phyloP scores from a whole-genome alignment of 2,888 invertebrate species.

The Cheilosia vulpina region DNA sequence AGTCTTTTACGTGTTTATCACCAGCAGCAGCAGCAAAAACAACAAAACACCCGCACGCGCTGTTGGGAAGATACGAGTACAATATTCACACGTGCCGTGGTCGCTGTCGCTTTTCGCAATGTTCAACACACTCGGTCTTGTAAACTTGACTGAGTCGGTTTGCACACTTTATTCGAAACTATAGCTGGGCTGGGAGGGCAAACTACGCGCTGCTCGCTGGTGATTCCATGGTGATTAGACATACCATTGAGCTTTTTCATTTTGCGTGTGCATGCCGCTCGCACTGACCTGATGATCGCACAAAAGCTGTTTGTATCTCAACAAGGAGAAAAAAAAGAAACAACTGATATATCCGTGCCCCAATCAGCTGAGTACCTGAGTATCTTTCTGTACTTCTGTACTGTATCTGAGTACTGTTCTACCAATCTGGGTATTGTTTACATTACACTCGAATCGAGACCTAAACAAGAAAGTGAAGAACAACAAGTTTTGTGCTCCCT shows the following conservation, averaged over 20 bases:
- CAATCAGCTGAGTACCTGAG: slow-evolving; percentile 26
- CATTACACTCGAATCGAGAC: slow-evolving; percentile 9
- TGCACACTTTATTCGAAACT: slow-evolving; percentile 20
- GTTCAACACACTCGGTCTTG: slow-evolving; percentile 50
- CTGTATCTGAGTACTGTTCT: too few species aligned
- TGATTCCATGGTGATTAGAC: slow-evolving; percentile 25
- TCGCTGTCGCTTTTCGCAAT: slow-evolving; percentile 15
- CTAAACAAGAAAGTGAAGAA: slow-evolving; percentile 8
- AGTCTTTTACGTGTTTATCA: slow-evolving; percentile 22
- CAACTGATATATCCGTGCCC: not conserved
- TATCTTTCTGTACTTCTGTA: not conserved
- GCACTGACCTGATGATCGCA: slow-evolving; percentile 34
- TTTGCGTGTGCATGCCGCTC: slow-evolving; percentile 2
- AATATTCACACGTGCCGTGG: slow-evolving; percentile 30
- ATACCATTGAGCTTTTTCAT: slow-evolving; percentile 33
- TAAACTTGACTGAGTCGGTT: slow-evolving; percentile 56
- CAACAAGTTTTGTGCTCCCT: slow-evolving; percentile 16
- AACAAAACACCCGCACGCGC: slow-evolving; percentile 37
- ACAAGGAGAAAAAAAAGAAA: not conserved
- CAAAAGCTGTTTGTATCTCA: slow-evolving; percentile 36
- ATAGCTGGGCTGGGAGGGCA: not conserved
- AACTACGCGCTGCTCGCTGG: slow-evolving; percentile 12
- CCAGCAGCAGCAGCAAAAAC: slow-evolving; percentile 6
- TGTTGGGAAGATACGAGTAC: slow-evolving; percentile 3
- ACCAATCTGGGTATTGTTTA: slow-evolving; percentile 6